A percentile compares a stretch with the other conserved stretches of the same genome.
Evolutionary conservation across 2,888 invertebrate species (phyloP).

Genomic region (Cheilosia vulpina): DNA sequence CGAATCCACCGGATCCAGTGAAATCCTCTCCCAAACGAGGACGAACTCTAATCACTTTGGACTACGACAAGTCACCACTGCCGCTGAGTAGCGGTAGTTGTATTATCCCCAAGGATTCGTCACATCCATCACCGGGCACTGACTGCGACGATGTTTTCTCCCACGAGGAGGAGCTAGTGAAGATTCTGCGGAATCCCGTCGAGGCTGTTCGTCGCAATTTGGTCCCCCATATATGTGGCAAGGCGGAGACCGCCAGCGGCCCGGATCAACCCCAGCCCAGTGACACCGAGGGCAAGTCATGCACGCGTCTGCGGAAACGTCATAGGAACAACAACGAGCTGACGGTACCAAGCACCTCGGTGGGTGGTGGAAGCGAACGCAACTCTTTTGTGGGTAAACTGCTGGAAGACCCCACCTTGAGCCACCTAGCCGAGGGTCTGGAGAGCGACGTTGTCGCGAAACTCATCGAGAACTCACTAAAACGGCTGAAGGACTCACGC

Average conservation of each 20-base stretch:
- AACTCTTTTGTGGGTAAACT: constrained; percentile 85
- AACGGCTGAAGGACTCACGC: constrained; percentile 85
- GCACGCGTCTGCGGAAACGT: constrained; percentile 54
- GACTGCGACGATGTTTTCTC: constrained; percentile 77
- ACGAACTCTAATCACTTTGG: constrained; percentile 82
- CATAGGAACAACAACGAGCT: constrained; percentile 63
- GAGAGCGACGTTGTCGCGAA: constrained; percentile 87
- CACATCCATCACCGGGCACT: constrained; percentile 38
- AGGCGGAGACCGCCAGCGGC: constrained; percentile 81
- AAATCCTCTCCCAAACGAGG: constrained; percentile 78
- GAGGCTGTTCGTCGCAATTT: constrained; percentile 90
- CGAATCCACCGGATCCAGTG: constrained; percentile 77
- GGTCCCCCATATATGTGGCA: constrained; percentile 91
- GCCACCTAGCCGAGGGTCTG: constrained; percentile 86
- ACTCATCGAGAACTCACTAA: constrained; percentile 87
- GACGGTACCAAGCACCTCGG: constrained; percentile 35
- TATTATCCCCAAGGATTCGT: constrained; percentile 34
- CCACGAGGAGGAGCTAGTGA: constrained; percentile 84
- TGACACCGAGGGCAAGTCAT: constrained; percentile 39
- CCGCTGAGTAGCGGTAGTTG: constrained; percentile 17
- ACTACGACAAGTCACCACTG: constrained; percentile 80
- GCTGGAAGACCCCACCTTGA: constrained; percentile 87
- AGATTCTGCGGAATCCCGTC: constrained; percentile 88
- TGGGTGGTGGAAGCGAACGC: constrained; percentile 79
- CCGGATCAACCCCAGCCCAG: constrained; percentile 14